Evolutionary conservation across 2,888 invertebrate genomes (phyloP).

Genomic region (Agrotis exclamationis): DNA sequence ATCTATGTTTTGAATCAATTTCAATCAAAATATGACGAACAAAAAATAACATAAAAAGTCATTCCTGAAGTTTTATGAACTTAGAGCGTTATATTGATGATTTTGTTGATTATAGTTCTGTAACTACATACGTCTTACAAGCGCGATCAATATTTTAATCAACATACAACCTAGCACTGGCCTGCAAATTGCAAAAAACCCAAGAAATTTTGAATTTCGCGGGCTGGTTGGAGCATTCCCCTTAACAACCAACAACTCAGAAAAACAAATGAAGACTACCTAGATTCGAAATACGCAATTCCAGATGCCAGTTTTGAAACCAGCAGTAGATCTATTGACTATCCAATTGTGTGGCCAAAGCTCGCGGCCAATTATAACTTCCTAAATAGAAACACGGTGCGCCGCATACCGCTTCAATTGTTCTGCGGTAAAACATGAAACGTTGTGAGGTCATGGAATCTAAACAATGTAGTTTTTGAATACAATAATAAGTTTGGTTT

Average conservation of each 20-base stretch:
- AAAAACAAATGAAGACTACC: too few species aligned
- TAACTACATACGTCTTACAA: too few species aligned
- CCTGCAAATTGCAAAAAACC: too few species aligned
- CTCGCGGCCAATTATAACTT: constrained; percentile 43
- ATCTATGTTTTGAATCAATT: constrained; percentile 3
- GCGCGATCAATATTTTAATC: too few species aligned
- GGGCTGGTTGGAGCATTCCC: too few species aligned
- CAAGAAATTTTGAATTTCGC: too few species aligned
- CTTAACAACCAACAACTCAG: too few species aligned
- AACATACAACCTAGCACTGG: too few species aligned
- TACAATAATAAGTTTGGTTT: constrained; percentile 5
- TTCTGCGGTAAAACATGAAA: neutral
- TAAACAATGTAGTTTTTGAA: constrained; percentile 4
- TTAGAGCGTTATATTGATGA: too few species aligned
- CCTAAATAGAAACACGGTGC: constrained; percentile 27
- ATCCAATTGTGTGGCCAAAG: constrained; percentile 1
- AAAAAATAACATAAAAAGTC: too few species aligned
- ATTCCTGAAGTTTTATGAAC: too few species aligned
- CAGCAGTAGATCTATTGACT: neutral
- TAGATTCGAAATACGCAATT: neutral
- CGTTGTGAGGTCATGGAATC: constrained; percentile 3
- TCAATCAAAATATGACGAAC: neutral
- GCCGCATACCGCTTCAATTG: constrained; percentile 9
- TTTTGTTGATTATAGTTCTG: too few species aligned
- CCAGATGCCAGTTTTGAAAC: neutral